Evolutionary conservation across 2,888 invertebrate species (phyloP).

Genomic region (Apotomis betuletana): DNA sequence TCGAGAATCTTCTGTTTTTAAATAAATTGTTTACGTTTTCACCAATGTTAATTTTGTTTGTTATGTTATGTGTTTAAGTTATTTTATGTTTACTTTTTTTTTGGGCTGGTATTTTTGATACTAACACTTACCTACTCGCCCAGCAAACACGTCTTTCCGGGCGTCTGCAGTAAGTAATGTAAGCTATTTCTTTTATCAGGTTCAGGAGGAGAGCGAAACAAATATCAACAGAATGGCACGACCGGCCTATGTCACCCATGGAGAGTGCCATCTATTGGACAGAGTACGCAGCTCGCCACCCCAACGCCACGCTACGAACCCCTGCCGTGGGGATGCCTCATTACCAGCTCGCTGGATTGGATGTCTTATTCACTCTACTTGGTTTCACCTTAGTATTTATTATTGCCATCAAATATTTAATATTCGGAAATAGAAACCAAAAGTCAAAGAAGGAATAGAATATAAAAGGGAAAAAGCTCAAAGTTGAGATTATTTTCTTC

Average conservation of each 20-base stretch:
- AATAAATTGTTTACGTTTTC: too few relatives aligned
- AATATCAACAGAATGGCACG: conserved; percentile 80
- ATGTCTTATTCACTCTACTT: not conserved
- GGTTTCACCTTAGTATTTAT: not conserved
- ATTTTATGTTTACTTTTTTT: too few relatives aligned
- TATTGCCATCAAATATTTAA: not conserved
- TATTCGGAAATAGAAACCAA: not conserved
- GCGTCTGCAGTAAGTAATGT: too few relatives aligned
- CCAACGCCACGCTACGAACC: conserved; percentile 70
- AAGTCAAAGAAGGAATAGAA: conserved; percentile 10
- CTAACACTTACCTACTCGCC: too few relatives aligned
- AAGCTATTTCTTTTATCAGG: conserved; percentile 47
- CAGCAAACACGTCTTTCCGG: too few relatives aligned
- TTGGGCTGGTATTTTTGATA: too few relatives aligned
- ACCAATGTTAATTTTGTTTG: too few relatives aligned
- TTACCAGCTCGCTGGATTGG: conserved; percentile 60
- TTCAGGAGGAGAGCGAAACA: conserved; percentile 71
- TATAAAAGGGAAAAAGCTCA: not conserved
- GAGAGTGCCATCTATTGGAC: conserved; percentile 86
- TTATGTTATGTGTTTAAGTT: too few relatives aligned
- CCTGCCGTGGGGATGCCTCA: conserved; percentile 77
- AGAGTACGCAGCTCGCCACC: conserved; percentile 82
- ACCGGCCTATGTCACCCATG: conserved; percentile 82
- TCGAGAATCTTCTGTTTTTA: too few relatives aligned
- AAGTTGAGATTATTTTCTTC: too few relatives aligned